Percentiles rank a stretch among this genome's conserved stretches.
Evolutionary conservation across 2,888 invertebrate genomes (phyloP).

Genomic region (Deroplatys truncata): DNA sequence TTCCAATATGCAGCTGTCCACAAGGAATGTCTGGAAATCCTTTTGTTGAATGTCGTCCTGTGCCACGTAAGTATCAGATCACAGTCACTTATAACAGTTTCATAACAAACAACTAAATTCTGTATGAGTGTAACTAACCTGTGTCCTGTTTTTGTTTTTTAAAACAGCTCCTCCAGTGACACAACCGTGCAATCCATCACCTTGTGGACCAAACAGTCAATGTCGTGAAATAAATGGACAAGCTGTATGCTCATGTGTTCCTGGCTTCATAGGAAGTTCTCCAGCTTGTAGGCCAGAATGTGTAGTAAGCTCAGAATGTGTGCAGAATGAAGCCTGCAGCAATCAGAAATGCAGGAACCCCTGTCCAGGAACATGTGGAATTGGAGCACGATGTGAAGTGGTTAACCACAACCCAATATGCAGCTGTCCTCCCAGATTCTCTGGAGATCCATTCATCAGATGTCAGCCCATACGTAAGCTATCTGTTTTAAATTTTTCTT

Average conservation of each 20-base stretch:
- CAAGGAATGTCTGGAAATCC: slow-evolving; percentile 62
- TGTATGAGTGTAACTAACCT: too few relatives aligned
- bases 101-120: too few relatives aligned
- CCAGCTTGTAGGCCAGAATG: slow-evolving; percentile 51
- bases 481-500: neutral
- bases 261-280: slow-evolving; percentile 49
- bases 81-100: too few relatives aligned
- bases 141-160: too few relatives aligned
- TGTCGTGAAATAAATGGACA: slow-evolving; percentile 49
- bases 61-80: slow-evolving; percentile 6
- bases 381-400: slow-evolving; percentile 65
- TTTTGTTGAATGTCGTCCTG: slow-evolving; percentile 51
- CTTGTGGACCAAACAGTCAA: slow-evolving; percentile 49
- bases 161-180: slow-evolving; percentile 45
- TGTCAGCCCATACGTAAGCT: slow-evolving; percentile 53
- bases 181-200: slow-evolving; percentile 62
- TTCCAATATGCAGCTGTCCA: slow-evolving; percentile 74
- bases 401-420: slow-evolving; percentile 76
- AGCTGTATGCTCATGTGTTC: slow-evolving; percentile 49
- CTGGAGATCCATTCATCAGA: slow-evolving; percentile 70
- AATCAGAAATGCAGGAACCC: slow-evolving; percentile 52
- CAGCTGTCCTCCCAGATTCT: slow-evolving; percentile 61
- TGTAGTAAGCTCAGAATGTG: slow-evolving; percentile 51
- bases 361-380: slow-evolving; percentile 55
- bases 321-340: slow-evolving; percentile 49